Evolutionary conservation across 2,113 vertebrate genomes (phyloP), one percentile per base, ranked within the genome.

Genomic region (Todiramphus chloris): DNA sequence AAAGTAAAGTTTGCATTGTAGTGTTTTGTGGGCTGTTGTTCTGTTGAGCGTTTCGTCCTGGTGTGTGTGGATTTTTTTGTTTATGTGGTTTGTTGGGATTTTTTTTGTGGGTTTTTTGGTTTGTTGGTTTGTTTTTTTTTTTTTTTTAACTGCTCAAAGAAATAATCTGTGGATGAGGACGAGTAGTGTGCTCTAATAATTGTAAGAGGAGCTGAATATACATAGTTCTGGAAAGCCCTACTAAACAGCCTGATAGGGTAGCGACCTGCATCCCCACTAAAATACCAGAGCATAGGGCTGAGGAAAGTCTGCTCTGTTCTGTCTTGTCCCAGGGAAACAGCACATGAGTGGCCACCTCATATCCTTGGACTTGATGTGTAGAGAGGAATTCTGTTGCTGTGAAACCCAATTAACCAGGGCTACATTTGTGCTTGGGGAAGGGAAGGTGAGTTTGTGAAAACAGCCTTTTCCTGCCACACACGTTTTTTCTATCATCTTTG

Each of bases 201-300:
- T 72, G 15, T 64, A 59, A 25, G 15, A 70, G 10, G 6, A 33
- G 30, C 7, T 43, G 37, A 60, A 58, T 35, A 44, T 7, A 14
- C 14, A 3, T 4, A 20, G 16, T 24, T 82, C n/a, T 67, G 15
- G 62, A 35, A 88, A 72, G 30, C 11, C 23, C 16, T 19, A 2
- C 13, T 66, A 6, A 79, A 33, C 13, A 35, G 21, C 33, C 15
- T 24, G 28, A 0, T 5, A 14, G 43, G 11, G 28, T 24, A 37
- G n/a, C n/a, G n/a, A 37, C 17, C 23, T 48, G 8, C 33, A 39
- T 37, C 18, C 6, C 25, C 6, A 5, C 10, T 43, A 8, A n/a
- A 60, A 44, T 16, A 3, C 1, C 14, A n/a, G 31, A 50, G n/a
- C 19, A 3, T 27, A 1, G 8, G 31, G n/a, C 25, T 16, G 51